Base-by-base conservation (phyloP, 64 coral and sea anemone species). In the Porites lutea region DNA sequence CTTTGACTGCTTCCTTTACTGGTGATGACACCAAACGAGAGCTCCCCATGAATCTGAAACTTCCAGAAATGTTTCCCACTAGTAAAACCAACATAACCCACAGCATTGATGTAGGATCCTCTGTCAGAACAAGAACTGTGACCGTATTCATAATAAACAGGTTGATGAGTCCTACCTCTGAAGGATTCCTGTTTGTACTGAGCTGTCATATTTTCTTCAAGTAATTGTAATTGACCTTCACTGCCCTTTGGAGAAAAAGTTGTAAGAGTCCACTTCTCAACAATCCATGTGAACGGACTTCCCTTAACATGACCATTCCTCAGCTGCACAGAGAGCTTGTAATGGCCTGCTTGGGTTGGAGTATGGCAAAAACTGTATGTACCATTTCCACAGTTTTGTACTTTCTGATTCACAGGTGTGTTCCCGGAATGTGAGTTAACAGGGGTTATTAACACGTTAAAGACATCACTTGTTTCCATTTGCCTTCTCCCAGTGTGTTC, bases 321-420 rank as follows among this genome's bases (percentile, higher is more conserved):
- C 43, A 98, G 69, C 48, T 82, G 22, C 74, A 98, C 74, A 44
- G 78, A 59, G 19, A 98, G 63, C 43, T 75, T 65, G 51, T 95
- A 74, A 15, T 51, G 20, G 3, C 85, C 89, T 51, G 59, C 49
- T 51, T 51, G 13, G n/a, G 16, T 81, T 2, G 93, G 89, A 62
- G 93, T 83, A 52, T 75, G 95, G 11, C 71, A 92, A 3, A 92
- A 90, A 11, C 51, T 78, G 59, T 92, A 98, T 0, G 77, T 90
- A 2, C 96, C 96, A 58, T 91, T 73, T 22, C 82, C 72, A 61
- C 60, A 52, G 75, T 98, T 93, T 43, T 51, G 19, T 11, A 89
- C 74, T 45, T n/a, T n/a, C n/a, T n/a, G n/a, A n/a, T 18, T 98
- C 78, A n/a, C 21, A 49, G 12, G 14, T 49, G 61, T 62, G 78